Conservation (phyloP, 2,888 invertebrate species). For the Drosophila maculinotata region DNA sequence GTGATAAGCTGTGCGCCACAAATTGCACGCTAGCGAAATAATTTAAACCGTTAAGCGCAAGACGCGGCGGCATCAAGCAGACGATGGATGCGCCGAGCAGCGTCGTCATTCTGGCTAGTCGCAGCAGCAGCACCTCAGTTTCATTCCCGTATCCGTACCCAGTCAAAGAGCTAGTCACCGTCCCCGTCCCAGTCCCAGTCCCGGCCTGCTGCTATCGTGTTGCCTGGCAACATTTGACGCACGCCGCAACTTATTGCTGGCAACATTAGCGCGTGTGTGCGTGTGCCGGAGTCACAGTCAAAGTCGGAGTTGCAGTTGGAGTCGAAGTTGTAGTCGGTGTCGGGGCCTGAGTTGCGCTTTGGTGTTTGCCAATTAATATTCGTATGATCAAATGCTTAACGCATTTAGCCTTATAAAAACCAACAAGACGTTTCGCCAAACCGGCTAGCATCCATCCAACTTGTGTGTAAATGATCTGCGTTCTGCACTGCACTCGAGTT, state of each 20-base stretch:
- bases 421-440: conserved; percentile 69
- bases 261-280: conserved; percentile 64
- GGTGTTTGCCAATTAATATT: conserved; percentile 80
- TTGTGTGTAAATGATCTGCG: conserved; percentile 72
- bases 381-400: conserved; percentile 81
- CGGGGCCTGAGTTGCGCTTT: conserved; percentile 58
- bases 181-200: not conserved
- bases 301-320: conserved; percentile 7
- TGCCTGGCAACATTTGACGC: conserved; percentile 65
- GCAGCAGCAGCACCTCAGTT: conserved; percentile 24
- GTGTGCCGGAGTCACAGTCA: conserved; percentile 12
- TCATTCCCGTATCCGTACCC: conserved; percentile 13
- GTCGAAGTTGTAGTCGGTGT: conserved; percentile 32
- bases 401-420: conserved; percentile 81
- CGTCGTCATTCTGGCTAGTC: conserved; percentile 71
- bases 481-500: conserved; percentile 29
- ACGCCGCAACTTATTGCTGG: conserved; percentile 68
- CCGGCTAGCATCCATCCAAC: conserved; percentile 66
- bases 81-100: conserved; percentile 17
- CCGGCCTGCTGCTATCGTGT: conserved; percentile 43
- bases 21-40: conserved; percentile 76
- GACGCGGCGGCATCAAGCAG: conserved; percentile 52
- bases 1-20: conserved; percentile 79
- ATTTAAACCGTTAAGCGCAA: conserved; percentile 73
- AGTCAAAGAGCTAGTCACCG: too few relatives aligned